Evolutionary conservation across 1,140 invertebrate species (phyloP), one percentile per base, ranked within the genome.

Genomic region (Apis laboriosa): DNA sequence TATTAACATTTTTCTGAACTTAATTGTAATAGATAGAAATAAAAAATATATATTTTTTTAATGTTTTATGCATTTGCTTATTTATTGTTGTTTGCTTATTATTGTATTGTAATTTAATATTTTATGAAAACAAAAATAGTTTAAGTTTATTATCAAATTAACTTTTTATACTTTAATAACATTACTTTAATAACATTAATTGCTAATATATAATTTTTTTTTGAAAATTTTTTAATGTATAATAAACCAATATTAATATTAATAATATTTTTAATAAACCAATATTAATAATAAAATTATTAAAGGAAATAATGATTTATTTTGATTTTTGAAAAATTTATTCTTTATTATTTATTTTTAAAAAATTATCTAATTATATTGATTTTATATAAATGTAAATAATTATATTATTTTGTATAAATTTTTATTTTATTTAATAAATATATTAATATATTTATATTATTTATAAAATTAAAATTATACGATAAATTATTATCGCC

Each of bases 81-180:
- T 43, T 43, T 43, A 43, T 43, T n/a, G n/a, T n/a, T n/a, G n/a
- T n/a, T n/a, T n/a, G n/a, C n/a, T n/a, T n/a, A n/a, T 43, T 43
- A 43, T 43, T 34, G 3, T 34, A 28, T 4, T 9, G 0, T 19
- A n/a, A n/a, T 68, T n/a, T 24, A 53, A 77, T 70, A 70, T 60
- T 28, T 28, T 49, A 17, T 71, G 77, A 43, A 56, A 79, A 79
- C 28, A 21, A 71, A 49, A 79, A 61, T 19, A 12, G 34, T 28
- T 28, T 67, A 78, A 78, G 55, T 78, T 78, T 55, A 51, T 60
- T 49, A 60, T 21, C 15, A 77, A 2, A 55, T 77, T 63, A 66
- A 8, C 1, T 60, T 78, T 28, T 34, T 66, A 51, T 78, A 66
- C 55, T 70, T 78, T 70, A 19, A 9, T 13, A 9, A 13, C 12